Evolutionary conservation across 1,140 invertebrate genomes (phyloP).

Genomic region (Anastrepha obliqua): DNA sequence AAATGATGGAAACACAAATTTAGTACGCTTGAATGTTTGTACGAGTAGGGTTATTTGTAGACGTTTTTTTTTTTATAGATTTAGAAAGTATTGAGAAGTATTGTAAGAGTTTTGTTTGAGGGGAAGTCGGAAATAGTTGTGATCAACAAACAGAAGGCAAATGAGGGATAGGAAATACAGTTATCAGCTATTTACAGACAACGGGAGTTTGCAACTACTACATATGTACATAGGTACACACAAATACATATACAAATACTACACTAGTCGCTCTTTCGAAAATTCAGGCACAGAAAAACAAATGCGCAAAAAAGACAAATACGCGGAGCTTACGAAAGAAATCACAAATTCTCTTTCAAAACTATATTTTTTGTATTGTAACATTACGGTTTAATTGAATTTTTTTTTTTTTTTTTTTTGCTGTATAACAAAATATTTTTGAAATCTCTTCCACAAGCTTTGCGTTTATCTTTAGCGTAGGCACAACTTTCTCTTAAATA

Average conservation of each 20-base stretch:
- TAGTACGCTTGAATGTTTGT: slow-evolving; percentile 66
- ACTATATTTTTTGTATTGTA: too few species aligned
- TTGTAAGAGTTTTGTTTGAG: not conserved
- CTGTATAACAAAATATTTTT: not conserved
- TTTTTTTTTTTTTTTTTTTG: too few species aligned
- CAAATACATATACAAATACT: not conserved
- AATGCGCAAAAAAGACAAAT: not conserved
- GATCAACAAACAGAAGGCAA: not conserved
- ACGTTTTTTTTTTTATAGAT: not conserved
- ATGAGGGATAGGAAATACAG: slow-evolving; percentile 24
- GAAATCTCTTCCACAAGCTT: not conserved
- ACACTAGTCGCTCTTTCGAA: too few species aligned
- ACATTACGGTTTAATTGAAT: too few species aligned
- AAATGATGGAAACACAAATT: slow-evolving; percentile 59
- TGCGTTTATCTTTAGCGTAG: not conserved
- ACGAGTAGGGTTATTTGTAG: not conserved
- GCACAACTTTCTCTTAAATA: too few species aligned
- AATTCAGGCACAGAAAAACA: not conserved
- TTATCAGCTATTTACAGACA: slow-evolving; percentile 50
- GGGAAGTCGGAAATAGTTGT: not conserved
- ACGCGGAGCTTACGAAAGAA: not conserved
- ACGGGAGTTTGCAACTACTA: not conserved
- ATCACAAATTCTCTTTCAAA: not conserved
- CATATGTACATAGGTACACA: not conserved
- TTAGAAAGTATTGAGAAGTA: not conserved